Percentiles rank a stretch among this genome's conserved stretches.
Conservation (phyloP, 2,113 vertebrate genomes). For the Daubentonia madagascariensis region DNA sequence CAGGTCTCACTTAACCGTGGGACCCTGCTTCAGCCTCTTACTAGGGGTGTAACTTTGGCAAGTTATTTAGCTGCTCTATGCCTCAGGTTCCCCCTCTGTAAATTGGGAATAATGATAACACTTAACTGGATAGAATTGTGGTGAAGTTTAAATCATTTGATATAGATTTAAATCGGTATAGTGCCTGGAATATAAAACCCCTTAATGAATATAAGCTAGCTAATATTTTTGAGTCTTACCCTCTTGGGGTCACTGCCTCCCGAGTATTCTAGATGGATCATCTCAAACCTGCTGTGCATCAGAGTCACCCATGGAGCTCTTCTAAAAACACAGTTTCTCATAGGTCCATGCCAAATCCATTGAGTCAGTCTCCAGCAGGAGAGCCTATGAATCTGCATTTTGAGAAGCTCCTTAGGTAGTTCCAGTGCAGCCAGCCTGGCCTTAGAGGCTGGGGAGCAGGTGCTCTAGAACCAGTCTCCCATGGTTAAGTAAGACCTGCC, state of each 20-base stretch:
- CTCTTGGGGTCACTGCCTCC: neutral
- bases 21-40: neutral
- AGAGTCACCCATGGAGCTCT: neutral
- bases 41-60: neutral
- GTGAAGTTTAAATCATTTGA: neutral
- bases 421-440: neutral
- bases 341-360: fast-evolving
- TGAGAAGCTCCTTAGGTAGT: neutral
- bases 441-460: fast-evolving
- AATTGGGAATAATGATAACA: neutral
- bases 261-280: neutral
- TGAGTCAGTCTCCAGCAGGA: neutral
- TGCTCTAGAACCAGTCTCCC: neutral
- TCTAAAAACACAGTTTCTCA: neutral
- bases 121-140: neutral
- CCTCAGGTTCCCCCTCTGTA: neutral
- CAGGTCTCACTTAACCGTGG: neutral
- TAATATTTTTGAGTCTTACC: neutral
- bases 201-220: neutral
- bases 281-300: neutral
- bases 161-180: neutral
- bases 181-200: too few relatives aligned
- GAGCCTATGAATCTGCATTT: neutral
- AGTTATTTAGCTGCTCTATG: neutral
- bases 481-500: neutral